A percentile compares a stretch with the other conserved stretches of the same genome.
phyloP scores from a whole-genome alignment of 2,888 invertebrate genomes.

The Drosophila gaucha region DNA sequence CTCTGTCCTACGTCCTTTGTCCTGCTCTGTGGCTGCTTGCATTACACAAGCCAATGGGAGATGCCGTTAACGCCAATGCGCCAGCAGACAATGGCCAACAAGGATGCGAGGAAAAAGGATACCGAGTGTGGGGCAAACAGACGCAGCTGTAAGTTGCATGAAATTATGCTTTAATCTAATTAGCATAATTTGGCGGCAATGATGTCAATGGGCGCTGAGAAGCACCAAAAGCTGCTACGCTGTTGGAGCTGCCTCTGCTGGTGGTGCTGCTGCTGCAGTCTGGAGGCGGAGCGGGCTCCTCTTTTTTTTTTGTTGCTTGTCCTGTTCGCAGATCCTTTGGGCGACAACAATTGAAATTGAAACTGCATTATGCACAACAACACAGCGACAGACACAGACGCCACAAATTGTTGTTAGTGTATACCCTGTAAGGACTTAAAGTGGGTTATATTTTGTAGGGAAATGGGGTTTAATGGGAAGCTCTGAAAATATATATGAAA shows the following conservation, averaged over 20 bases:
- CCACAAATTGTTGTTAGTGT: slow-evolving; percentile 49
- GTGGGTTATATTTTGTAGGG: neutral
- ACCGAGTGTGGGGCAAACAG: slow-evolving; percentile 26
- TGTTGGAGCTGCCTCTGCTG: neutral
- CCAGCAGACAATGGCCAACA: slow-evolving; percentile 23
- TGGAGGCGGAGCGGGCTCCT: neutral
- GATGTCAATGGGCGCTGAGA: slow-evolving; percentile 48
- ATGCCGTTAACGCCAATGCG: slow-evolving; percentile 21
- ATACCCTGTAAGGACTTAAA: slow-evolving; percentile 16
- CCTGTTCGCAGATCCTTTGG: slow-evolving; percentile 43
- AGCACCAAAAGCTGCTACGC: slow-evolving; percentile 14
- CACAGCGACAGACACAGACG: slow-evolving; percentile 32
- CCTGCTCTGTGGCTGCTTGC: neutral
- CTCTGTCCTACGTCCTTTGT: slow-evolving; percentile 2
- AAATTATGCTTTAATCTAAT: slow-evolving; percentile 82
- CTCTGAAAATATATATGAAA: too few species aligned
- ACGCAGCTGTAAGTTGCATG: slow-evolving; percentile 72
- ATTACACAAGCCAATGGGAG: slow-evolving; percentile 23
- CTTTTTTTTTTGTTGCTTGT: slow-evolving; percentile 27
- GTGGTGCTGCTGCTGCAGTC: slow-evolving; percentile 10
- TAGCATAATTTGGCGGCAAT: slow-evolving; percentile 79
- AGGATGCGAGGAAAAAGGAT: slow-evolving; percentile 31
- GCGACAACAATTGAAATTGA: slow-evolving; percentile 77
- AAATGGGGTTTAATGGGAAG: neutral
- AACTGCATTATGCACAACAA: slow-evolving; percentile 75